A percentile compares a stretch with the other conserved stretches of the same genome.
Evolutionary conservation across 2,797 vertebrate genomes (phyloP).

Genomic region (Oreortyx pictus): DNA sequence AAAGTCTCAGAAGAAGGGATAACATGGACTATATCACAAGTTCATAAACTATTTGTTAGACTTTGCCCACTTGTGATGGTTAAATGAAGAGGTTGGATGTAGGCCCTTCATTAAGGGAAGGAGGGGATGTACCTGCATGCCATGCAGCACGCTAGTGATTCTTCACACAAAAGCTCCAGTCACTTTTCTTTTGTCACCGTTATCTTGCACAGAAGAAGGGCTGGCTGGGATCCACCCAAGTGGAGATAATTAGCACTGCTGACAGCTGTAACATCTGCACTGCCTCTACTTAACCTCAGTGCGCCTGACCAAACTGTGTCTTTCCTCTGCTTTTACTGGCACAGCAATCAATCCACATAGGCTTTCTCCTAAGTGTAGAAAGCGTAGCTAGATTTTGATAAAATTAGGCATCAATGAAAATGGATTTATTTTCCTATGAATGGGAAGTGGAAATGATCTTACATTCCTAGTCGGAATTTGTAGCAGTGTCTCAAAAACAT

Average conservation of each 20-base stretch:
- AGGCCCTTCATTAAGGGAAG: neutral
- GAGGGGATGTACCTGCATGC: neutral
- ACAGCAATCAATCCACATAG: rapidly evolving
- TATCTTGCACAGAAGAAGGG: neutral
- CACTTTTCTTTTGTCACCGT: neutral
- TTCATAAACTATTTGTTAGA: neutral
- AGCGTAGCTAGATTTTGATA: neutral
- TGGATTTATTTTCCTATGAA: neutral
- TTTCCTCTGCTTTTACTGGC: neutral
- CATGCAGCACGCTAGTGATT: neutral
- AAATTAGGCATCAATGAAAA: neutral
- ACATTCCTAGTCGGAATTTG: neutral
- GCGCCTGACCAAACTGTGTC: neutral
- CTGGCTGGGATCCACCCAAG: neutral
- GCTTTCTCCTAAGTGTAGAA: neutral
- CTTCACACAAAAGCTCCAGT: neutral
- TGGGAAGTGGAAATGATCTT: neutral
- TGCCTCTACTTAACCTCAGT: neutral
- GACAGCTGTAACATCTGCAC: neutral
- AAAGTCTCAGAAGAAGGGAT: neutral
- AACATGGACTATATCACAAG: neutral
- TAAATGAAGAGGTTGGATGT: neutral
- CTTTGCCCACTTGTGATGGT: neutral
- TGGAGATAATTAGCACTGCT: neutral
- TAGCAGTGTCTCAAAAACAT: neutral